A percentile compares a stretch with the other conserved stretches of the same genome.
These are phyloP conservation scores for Corydoras maculifer DNA, from an alignment of 2,113 vertebrate genomes.

Conservation along the genomic window DNA sequence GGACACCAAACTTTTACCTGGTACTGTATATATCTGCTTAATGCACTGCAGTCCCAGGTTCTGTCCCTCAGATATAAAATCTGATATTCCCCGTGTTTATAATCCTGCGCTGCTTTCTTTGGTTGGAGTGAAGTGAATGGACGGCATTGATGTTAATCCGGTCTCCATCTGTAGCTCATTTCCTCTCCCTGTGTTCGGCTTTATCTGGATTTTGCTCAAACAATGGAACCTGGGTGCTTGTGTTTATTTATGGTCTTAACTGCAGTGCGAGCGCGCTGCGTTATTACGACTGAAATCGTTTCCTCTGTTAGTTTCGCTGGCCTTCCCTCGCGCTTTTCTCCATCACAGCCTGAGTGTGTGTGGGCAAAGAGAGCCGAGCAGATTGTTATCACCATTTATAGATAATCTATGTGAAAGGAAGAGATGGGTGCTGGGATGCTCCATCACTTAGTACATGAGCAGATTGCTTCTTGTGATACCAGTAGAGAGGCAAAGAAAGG, in stretches of 20 bases:
- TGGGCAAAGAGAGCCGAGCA: neutral
- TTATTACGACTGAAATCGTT: too few relatives aligned
- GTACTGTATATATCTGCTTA: too few relatives aligned
- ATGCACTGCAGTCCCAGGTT: too few relatives aligned
- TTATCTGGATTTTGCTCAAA: neutral
- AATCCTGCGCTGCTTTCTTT: neutral
- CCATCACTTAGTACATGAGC: conserved; percentile 11
- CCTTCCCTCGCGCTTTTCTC: neutral
- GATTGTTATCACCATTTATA: conserved; percentile 13
- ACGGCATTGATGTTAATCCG: conserved; percentile 2
- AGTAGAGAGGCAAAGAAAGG: conserved; percentile 18
- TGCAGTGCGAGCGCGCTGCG: too few relatives aligned
- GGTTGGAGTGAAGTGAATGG: neutral
- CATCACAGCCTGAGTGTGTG: too few relatives aligned
- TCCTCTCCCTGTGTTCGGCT: conserved; percentile 33
- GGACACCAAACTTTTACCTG: too few relatives aligned
- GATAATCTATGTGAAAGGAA: conserved; percentile 18
- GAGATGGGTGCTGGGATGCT: conserved; percentile 2
- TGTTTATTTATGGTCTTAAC: too few relatives aligned
- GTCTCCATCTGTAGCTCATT: conserved; percentile 49
- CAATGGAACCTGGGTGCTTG: neutral
- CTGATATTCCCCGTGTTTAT: too few relatives aligned
- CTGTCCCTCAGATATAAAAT: too few relatives aligned
- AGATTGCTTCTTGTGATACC: conserved; percentile 45
- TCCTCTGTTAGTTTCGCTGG: conserved; percentile 16